phyloP scores from a whole-genome alignment of 2,113 vertebrate genomes.

The Pelusios castaneus region DNA sequence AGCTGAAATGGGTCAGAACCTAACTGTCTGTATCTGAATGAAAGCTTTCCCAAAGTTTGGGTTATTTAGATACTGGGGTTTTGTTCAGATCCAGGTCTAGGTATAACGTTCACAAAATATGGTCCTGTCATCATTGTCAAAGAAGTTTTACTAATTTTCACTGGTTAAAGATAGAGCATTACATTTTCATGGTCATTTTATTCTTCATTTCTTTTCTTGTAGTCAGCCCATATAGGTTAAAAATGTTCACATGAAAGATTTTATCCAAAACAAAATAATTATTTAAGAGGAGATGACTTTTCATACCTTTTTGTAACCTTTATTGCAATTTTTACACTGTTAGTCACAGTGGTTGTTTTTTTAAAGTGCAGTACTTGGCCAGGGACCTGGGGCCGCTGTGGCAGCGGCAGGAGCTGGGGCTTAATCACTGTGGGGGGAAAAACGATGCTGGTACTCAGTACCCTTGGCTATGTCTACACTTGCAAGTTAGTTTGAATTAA shows the following conservation, averaged over 20 bases:
- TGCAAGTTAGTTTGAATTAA: too few species aligned
- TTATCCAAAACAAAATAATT: not conserved
- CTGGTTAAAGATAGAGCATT: not conserved
- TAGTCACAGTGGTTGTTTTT: too few species aligned
- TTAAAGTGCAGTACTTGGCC: too few species aligned
- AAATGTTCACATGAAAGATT: not conserved
- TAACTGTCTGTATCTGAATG: constrained; percentile 41
- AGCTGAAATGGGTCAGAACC: constrained; percentile 35
- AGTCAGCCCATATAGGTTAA: not conserved
- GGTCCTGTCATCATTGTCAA: not conserved
- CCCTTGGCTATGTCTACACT: too few species aligned
- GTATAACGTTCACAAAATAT: not conserved
- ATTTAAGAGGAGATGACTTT: not conserved
- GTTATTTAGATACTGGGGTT: not conserved
- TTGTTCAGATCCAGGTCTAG: not conserved
- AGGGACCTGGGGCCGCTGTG: too few species aligned
- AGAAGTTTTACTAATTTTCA: not conserved
- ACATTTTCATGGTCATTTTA: not conserved
- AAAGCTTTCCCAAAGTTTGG: constrained; percentile 43
- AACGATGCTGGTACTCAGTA: too few species aligned
- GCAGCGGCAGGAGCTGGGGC: too few species aligned
- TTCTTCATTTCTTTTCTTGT: not conserved
- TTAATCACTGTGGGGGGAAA: too few species aligned
- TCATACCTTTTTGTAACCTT: not conserved
- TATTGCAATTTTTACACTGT: not conserved